These are phyloP conservation scores for Neodon shergylaensis DNA, from an alignment of 2,113 vertebrate genomes.

Conservation along the genomic window DNA sequence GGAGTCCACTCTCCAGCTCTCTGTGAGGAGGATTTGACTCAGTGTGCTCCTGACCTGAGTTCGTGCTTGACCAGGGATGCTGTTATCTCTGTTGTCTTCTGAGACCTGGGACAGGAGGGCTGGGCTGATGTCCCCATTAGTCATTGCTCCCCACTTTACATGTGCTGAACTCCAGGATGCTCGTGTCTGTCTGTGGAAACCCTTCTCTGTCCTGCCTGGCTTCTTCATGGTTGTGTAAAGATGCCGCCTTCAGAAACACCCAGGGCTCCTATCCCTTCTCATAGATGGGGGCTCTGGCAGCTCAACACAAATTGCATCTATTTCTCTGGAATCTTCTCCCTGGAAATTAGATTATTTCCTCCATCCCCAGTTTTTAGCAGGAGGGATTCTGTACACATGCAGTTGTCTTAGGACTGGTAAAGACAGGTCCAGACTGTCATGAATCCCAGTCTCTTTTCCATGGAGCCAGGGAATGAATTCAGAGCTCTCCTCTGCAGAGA, in stretches of 20 bases:
- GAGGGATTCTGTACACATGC: neutral
- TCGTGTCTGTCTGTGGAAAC: neutral
- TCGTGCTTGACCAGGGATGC: neutral
- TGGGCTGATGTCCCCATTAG: neutral
- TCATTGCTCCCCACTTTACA: too few species aligned
- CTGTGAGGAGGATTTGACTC: neutral
- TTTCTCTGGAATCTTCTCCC: neutral
- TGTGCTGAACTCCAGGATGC: neutral
- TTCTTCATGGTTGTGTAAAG: neutral
- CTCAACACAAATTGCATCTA: neutral
- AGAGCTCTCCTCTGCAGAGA: neutral
- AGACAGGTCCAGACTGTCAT: too few species aligned
- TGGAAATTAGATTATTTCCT: neutral
- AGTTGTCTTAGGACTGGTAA: neutral
- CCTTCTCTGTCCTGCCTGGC: neutral
- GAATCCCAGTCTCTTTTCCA: neutral
- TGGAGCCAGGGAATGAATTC: neutral
- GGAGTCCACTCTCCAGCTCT: neutral
- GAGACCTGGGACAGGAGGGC: neutral
- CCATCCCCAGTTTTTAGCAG: neutral
- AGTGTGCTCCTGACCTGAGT: neutral
- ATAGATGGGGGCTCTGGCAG: fast-evolving
- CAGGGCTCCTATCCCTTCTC: fast-evolving
- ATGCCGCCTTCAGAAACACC: neutral
- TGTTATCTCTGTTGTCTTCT: neutral